These are phyloP conservation scores for Leptocoma aspasia DNA, from an alignment of 2,113 vertebrate species.

Conservation along the genomic window DNA sequence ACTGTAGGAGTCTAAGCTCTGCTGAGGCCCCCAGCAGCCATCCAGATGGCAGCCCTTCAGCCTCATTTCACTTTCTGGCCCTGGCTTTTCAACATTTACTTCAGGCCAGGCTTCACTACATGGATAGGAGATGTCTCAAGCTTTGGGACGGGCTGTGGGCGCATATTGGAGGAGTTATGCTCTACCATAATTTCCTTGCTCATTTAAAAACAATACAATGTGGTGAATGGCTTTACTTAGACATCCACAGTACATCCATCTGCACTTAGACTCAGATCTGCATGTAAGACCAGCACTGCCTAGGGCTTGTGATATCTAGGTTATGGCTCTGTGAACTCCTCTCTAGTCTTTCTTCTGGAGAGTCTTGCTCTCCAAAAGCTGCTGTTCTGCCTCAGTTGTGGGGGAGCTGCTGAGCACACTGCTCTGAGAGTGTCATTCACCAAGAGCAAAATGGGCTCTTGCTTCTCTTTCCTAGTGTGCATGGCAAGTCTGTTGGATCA, in stretches of 20 bases:
- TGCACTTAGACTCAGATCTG: background rate
- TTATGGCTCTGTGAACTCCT: background rate
- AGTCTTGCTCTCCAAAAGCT: background rate
- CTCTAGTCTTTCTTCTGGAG: background rate
- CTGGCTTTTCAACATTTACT: background rate
- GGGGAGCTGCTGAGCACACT: background rate
- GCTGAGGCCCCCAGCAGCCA: background rate
- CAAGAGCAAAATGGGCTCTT: background rate
- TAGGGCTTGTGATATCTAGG: background rate
- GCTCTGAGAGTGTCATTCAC: background rate
- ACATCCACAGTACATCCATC: background rate
- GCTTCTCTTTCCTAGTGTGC: background rate
- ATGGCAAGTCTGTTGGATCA: background rate
- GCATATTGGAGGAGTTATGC: fast-evolving
- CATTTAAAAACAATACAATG: background rate
- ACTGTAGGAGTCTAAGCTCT: background rate
- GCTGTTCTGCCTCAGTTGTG: background rate
- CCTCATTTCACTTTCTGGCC: background rate
- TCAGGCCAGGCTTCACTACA: background rate
- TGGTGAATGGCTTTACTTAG: background rate
- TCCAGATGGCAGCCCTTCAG: background rate
- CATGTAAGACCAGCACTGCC: background rate
- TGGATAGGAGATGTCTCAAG: background rate
- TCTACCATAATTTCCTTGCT: background rate
- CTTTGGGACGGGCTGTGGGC: background rate